Evolutionary conservation across 1,140 invertebrate species (phyloP), one percentile per base, ranked within the genome.

Genomic region (Drusus annulatus): DNA sequence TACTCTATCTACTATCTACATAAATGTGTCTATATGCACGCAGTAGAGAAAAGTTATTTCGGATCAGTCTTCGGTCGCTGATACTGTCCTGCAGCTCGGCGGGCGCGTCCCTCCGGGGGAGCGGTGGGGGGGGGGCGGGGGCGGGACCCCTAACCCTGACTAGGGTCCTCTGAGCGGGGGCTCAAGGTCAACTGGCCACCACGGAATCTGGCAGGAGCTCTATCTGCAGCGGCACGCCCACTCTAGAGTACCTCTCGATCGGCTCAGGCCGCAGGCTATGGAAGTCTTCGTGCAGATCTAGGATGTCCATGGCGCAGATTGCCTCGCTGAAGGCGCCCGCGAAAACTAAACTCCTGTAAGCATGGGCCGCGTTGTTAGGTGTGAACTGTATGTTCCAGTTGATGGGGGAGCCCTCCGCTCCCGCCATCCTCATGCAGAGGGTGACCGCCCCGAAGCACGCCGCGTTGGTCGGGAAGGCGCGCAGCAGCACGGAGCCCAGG

Each of bases 391-490:
- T 68, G n/a, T 17, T 19, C 68, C 58, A 50, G 8, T 45, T 36
- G 25, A 45, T 28, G 86, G 87, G 87, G 0, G 84, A 84, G 16
- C 86, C 85, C 65, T 87, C 87, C 6, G 88, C 87, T n/a, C 52
- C 51, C 17, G 75, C 56, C 4, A 82, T 28, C 21, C 81, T 81
- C 80, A 94, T 88, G 0, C 92, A 92, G 93, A 95, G 96, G 4
- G 93, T 93, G 16, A 98, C 96, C 3, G 96, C 95, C 3, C 94
- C 91, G 86, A 98, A 98, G 45, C 95, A 97, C 1, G 95, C 95
- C 0, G 96, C 97, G 85, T 98, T 98, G n/a, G 94, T 95, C 0
- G 97, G 96, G 88, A 98, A 98, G 0, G 97, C 96, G 56, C 97
- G 91, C 45, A 97, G 86, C 16, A 96, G 86, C 0, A 96, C 95